These are phyloP conservation scores for Bombyx mori DNA, from an alignment of 1,140 invertebrate genomes.

Conservation along the genomic window ASM3026992v2 NC_085114.1:7012501-7013000, in stretches of 20 bases:
- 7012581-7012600: too few relatives aligned
- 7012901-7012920: constrained; percentile 79
- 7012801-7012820: background rate
- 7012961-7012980: constrained; percentile 82
- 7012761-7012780: too few relatives aligned
- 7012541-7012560: background rate
- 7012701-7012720: too few relatives aligned
- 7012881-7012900: constrained; percentile 76
- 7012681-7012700: too few relatives aligned
- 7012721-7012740: too few relatives aligned
- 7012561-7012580: too few relatives aligned
- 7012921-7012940: constrained; percentile 76
- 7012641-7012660: too few relatives aligned
- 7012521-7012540: background rate
- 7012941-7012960: constrained; percentile 78
- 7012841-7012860: background rate
- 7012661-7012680: too few relatives aligned
- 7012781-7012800: too few relatives aligned
- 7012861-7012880: constrained; percentile 7
- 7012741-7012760: too few relatives aligned
- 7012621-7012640: too few relatives aligned
- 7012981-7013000: constrained; percentile 73
- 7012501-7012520: constrained; percentile 6
- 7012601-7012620: too few relatives aligned
- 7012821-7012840: background rate